These are phyloP conservation scores for Delichon dasypus DNA, from an alignment of 2,797 vertebrate genomes.

Conservation along the genomic window DNA sequence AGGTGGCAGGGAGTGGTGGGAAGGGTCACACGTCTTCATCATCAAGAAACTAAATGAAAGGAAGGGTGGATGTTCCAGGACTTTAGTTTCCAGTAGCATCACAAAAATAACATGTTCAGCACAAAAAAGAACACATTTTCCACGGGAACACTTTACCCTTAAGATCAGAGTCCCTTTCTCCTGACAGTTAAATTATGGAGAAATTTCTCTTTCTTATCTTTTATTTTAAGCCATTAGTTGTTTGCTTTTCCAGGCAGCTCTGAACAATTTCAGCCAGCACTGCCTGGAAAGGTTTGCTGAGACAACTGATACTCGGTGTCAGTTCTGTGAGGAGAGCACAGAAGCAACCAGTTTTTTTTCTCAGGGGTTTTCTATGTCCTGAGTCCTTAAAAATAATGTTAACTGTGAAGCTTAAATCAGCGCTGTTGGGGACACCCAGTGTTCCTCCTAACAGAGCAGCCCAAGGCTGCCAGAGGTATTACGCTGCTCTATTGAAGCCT, in stretches of 20 bases:
- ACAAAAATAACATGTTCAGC: background rate
- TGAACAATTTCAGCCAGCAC: background rate
- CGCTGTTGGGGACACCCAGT: background rate
- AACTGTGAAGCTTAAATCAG: conserved; percentile 16
- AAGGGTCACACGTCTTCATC: background rate
- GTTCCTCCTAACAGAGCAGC: conserved; percentile 4
- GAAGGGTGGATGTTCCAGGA: background rate
- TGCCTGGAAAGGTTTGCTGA: background rate
- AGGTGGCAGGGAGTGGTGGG: background rate
- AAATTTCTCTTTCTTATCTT: background rate
- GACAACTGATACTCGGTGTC: background rate
- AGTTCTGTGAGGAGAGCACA: conserved; percentile 6
- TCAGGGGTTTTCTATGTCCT: background rate
- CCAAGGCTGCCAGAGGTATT: conserved; percentile 24
- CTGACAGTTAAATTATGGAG: background rate
- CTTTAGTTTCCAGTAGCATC: background rate
- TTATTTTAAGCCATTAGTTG: background rate
- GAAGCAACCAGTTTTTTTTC: background rate
- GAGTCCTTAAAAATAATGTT: conserved; percentile 29
- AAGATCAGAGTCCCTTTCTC: background rate
- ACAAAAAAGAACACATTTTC: background rate
- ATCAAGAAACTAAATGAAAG: background rate
- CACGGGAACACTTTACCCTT: background rate
- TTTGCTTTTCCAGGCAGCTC: background rate
- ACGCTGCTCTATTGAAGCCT: conserved; percentile 17